These are phyloP conservation scores for Myodes glareolus DNA, from an alignment of 2,113 vertebrate species.

Conservation along the genomic window DNA sequence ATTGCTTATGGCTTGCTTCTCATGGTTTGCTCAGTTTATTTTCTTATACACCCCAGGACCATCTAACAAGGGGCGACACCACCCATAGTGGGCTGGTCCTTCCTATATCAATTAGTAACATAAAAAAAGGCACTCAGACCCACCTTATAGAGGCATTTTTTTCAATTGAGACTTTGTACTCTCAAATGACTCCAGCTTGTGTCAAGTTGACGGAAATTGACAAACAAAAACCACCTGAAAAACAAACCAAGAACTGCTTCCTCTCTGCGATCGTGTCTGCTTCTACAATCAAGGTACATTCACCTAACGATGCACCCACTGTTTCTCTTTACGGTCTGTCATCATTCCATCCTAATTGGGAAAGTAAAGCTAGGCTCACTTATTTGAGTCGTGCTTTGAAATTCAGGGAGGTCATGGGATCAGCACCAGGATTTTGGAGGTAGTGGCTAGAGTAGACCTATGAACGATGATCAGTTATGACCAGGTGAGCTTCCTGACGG, in stretches of 20 bases:
- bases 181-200: background rate
- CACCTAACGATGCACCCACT: background rate
- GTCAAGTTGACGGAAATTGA: background rate
- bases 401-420: conserved; percentile 71
- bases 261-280: background rate
- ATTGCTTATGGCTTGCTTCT: background rate
- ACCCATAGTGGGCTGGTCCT: background rate
- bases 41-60: background rate
- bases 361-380: conserved; percentile 61
- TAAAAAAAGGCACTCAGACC: background rate
- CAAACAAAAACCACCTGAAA: background rate
- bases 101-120: background rate
- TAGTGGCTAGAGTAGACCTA: conserved; percentile 71
- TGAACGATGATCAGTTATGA: conserved; percentile 82
- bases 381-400: conserved; percentile 61
- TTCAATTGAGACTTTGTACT: background rate
- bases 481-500: conserved; percentile 82
- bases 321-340: background rate
- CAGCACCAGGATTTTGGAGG: conserved; percentile 75
- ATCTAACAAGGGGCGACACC: background rate
- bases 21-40: background rate
- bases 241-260: background rate
- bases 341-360: background rate
- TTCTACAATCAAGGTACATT: background rate
- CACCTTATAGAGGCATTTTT: background rate